Percentiles rank a stretch among this genome's conserved stretches.
These are phyloP conservation scores for Sicus ferrugineus DNA, from an alignment of 2,888 invertebrate genomes.

Conservation along the genomic window DNA sequence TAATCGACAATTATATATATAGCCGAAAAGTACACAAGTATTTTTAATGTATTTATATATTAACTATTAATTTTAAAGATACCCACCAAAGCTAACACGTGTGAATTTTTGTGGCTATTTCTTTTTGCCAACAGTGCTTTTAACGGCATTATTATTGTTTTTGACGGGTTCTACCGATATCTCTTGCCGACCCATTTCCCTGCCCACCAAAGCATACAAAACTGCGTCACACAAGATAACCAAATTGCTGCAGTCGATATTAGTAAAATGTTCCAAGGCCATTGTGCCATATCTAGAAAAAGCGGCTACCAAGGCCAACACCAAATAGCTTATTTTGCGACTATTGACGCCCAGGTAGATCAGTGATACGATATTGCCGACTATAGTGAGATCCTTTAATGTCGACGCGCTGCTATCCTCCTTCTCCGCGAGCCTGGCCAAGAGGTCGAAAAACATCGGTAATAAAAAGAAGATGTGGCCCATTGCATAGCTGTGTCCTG, in stretches of 20 bases:
- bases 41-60: too few relatives aligned
- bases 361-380: constrained; percentile 53
- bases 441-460: constrained; percentile 51
- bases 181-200: too few relatives aligned
- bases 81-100: too few relatives aligned
- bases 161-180: too few relatives aligned
- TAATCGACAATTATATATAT: too few relatives aligned
- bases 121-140: too few relatives aligned
- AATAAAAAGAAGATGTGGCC: constrained; percentile 52
- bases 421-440: constrained; percentile 41
- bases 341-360: constrained; percentile 47
- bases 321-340: constrained; percentile 42
- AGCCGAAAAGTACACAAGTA: too few relatives aligned
- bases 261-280: constrained; percentile 42
- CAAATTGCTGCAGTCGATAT: constrained; percentile 45
- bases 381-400: constrained; percentile 46
- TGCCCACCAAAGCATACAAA: constrained; percentile 43
- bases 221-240: constrained; percentile 45
- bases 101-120: too few relatives aligned
- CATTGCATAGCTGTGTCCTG: constrained; percentile 48
- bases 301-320: constrained; percentile 46
- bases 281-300: constrained; percentile 44
- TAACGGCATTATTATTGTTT: too few relatives aligned
- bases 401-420: constrained; percentile 45
- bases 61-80: background rate